A percentile compares a stretch with the other conserved stretches of the same genome.
Evolutionary conservation across 2,797 vertebrate species (phyloP).

Genomic region (Epinephelus awoara): DNA sequence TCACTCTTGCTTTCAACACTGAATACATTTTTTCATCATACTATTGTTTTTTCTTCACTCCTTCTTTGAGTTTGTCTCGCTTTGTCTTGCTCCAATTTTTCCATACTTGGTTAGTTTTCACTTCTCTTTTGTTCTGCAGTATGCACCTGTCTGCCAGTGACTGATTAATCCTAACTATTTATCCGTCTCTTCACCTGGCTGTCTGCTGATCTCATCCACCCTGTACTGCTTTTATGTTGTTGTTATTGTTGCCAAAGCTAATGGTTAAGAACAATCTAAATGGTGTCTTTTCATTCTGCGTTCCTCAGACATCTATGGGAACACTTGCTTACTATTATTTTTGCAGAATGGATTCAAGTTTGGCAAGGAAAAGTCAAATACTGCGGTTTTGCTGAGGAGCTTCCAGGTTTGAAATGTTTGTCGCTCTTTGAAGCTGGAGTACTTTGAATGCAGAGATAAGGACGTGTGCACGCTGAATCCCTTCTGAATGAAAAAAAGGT

Average conservation of each 20-base stretch:
- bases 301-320: neutral
- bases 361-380: neutral
- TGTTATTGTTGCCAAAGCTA: slow-evolving; percentile 16
- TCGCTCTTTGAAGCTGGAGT: neutral
- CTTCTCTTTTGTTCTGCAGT: slow-evolving; percentile 38
- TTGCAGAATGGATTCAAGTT: neutral
- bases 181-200: slow-evolving; percentile 29
- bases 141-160: slow-evolving; percentile 33
- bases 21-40: slow-evolving; percentile 64
- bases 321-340: neutral
- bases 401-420: neutral
- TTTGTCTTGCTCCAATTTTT: slow-evolving; percentile 44
- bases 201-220: slow-evolving; percentile 19
- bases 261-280: slow-evolving; percentile 23
- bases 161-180: slow-evolving; percentile 36
- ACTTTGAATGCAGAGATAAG: neutral
- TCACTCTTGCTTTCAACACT: slow-evolving; percentile 54
- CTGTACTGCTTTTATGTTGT: slow-evolving; percentile 11
- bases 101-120: slow-evolving; percentile 29
- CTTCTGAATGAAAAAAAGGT: slow-evolving; percentile 3
- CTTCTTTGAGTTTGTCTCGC: slow-evolving; percentile 29
- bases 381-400: neutral
- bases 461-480: slow-evolving; percentile 2
- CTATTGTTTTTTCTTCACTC: slow-evolving; percentile 1
- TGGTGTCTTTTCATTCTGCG: neutral